phyloP scores from a whole-genome alignment of 64 coral and sea anemone genomes.

The Platygyra sinensis region DNA sequence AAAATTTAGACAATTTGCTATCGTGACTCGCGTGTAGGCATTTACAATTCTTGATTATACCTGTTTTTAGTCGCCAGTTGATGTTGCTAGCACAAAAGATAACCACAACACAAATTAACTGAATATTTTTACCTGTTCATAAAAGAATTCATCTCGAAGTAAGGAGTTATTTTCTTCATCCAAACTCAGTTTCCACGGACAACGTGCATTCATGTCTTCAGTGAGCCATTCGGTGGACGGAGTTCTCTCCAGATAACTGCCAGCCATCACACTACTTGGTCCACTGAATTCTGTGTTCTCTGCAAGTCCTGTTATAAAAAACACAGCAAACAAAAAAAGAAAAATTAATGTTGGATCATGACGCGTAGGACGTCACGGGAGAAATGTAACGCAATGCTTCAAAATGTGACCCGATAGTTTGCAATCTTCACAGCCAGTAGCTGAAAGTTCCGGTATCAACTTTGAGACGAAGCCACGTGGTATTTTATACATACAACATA shows the following conservation, averaged over 20 bases:
- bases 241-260: conserved; percentile 3
- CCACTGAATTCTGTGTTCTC: neutral
- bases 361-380: no score
- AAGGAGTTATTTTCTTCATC: conserved; percentile 66
- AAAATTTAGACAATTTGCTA: no score
- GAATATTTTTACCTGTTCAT: conserved; percentile 80
- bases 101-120: neutral
- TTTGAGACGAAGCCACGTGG: no score
- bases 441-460: no score
- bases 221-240: neutral
- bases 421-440: no score
- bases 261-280: neutral
- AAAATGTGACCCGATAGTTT: no score
- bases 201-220: conserved; percentile 25
- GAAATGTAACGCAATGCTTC: no score
- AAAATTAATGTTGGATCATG: neutral
- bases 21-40: no score
- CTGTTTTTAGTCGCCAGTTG: neutral
- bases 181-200: conserved; percentile 70
- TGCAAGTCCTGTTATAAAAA: neutral
- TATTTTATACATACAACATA: no score
- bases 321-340: neutral
- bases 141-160: conserved; percentile 84
- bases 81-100: neutral
- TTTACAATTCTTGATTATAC: no score